phyloP scores from a whole-genome alignment of 2,113 vertebrate species.

The Eptesicus fuscus region DNA sequence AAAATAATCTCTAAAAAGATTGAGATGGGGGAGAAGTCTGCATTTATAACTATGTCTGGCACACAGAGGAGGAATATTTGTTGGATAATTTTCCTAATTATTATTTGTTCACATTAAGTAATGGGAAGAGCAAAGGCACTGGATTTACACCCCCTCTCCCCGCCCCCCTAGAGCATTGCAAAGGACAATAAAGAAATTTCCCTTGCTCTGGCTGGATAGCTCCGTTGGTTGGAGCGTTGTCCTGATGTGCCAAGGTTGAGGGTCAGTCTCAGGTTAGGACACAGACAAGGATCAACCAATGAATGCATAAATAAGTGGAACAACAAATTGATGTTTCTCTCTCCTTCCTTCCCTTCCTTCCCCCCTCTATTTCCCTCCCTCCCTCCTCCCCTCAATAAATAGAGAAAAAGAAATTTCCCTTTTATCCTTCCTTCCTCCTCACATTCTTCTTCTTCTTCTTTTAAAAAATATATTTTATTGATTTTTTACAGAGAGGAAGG shows the following conservation, averaged over 20 bases:
- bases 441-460: background rate
- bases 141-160: background rate
- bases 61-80: background rate
- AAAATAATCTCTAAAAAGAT: background rate
- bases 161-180: background rate
- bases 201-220: background rate
- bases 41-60: slow-evolving; percentile 1
- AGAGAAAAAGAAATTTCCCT: background rate
- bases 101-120: slow-evolving; percentile 35
- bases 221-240: background rate
- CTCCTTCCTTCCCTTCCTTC: background rate
- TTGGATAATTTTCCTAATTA: slow-evolving; percentile 18
- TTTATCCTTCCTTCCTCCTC: background rate
- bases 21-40: background rate
- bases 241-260: background rate
- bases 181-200: background rate
- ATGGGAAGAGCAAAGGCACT: background rate
- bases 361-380: background rate
- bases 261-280: background rate
- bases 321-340: background rate
- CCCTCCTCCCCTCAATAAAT: background rate
- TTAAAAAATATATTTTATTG: too few species aligned
- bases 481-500: too few species aligned
- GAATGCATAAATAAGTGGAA: background rate
- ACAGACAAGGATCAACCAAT: background rate